Conservation (phyloP, 2,888 invertebrate genomes). For the Mythimna impura region DNA sequence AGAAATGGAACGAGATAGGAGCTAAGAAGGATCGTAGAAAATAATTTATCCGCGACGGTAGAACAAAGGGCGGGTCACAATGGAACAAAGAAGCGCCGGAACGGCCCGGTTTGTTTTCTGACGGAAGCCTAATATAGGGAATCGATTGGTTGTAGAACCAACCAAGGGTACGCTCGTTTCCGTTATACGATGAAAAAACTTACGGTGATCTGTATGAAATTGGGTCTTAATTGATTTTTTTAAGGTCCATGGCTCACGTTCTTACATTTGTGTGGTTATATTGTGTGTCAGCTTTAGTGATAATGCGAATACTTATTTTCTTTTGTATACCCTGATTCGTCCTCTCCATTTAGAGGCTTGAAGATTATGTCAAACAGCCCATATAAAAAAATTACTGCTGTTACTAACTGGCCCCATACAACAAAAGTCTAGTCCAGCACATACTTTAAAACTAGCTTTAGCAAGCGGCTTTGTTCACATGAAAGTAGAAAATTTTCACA, state of each 20-base stretch:
- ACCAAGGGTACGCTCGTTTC: slow-evolving; percentile 79
- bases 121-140: slow-evolving; percentile 86
- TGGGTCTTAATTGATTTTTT: slow-evolving; percentile 52
- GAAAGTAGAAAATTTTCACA: no score
- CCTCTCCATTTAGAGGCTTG: background rate
- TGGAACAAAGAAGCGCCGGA: slow-evolving; percentile 87
- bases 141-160: slow-evolving; percentile 85
- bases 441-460: no score
- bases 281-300: background rate
- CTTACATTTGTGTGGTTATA: background rate
- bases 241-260: background rate
- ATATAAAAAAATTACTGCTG: no score
- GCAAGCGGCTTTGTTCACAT: no score
- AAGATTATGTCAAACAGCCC: background rate
- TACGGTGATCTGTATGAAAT: slow-evolving; percentile 61
- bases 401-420: no score
- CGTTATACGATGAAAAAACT: slow-evolving; percentile 74
- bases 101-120: slow-evolving; percentile 85
- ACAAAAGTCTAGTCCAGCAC: no score
- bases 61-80: slow-evolving; percentile 87
- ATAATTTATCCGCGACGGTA: slow-evolving; percentile 88
- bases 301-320: no score
- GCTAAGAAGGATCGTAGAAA: slow-evolving; percentile 88
- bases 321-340: background rate
- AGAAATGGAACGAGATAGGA: slow-evolving; percentile 89